Percentiles rank a stretch among this genome's conserved stretches.
These are phyloP conservation scores for Cryptoblepharus egeriae DNA, from an alignment of 2,797 vertebrate genomes.

Conservation along the genomic window DNA sequence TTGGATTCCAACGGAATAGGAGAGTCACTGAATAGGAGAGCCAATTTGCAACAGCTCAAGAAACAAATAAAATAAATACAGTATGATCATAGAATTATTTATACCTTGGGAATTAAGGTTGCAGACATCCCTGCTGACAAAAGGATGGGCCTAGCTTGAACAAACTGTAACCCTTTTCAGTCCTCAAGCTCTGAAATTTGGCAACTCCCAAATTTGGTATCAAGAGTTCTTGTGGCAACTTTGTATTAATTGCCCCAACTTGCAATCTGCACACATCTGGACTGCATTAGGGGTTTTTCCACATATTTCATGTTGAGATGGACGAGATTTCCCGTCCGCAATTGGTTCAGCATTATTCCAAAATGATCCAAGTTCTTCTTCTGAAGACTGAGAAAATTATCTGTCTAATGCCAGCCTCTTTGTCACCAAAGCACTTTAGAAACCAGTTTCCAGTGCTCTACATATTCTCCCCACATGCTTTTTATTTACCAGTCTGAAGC, in stretches of 20 bases:
- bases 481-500: no score
- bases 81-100: background rate
- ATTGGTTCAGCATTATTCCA: no score
- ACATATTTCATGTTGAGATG: background rate
- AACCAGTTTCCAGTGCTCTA: no score
- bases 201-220: background rate
- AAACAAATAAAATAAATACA: background rate
- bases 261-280: background rate
- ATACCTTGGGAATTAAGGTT: background rate
- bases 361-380: no score
- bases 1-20: slow-evolving; percentile 3
- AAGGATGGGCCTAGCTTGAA: background rate
- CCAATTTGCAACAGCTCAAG: background rate
- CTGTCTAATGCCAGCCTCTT: no score
- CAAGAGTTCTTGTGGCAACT: background rate
- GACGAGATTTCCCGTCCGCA: no score
- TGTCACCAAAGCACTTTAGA: no score
- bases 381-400: no score
- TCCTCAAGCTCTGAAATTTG: background rate
- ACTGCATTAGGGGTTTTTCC: background rate
- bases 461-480: no score
- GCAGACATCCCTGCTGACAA: background rate
- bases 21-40: no score
- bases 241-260: slow-evolving; percentile 17
- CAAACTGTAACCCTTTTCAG: background rate